Conservation (phyloP, 2,797 vertebrate species). For the Sciurus vulgaris region DNA sequence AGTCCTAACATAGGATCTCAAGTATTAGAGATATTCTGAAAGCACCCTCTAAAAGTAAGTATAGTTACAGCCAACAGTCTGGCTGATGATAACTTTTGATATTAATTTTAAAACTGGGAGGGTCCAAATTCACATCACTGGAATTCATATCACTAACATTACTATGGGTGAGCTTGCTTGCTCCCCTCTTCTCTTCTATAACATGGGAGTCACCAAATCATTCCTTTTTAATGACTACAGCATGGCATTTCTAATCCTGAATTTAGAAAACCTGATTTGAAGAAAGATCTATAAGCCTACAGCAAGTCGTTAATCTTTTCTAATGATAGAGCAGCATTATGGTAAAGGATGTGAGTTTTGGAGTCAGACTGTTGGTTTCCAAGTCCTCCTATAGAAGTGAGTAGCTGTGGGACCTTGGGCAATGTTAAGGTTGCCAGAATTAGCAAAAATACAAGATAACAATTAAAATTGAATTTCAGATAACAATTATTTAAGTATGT, state of each 20-base stretch:
- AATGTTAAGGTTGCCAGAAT: neutral
- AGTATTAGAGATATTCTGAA: neutral
- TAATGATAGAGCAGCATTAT: neutral
- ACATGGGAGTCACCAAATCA: neutral
- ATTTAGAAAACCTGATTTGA: constrained; percentile 5
- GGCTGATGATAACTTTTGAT: neutral
- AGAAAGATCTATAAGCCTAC: neutral
- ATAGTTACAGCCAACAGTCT: neutral
- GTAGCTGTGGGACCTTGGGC: neutral
- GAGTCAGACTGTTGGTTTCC: neutral
- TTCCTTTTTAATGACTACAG: constrained; percentile 16
- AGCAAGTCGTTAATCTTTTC: neutral
- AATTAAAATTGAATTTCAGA: neutral
- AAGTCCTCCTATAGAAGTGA: neutral
- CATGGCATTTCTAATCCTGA: neutral
- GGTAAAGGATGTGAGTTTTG: neutral
- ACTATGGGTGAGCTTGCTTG: neutral
- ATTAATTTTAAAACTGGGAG: neutral
- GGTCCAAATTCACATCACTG: neutral
- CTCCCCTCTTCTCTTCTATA: neutral
- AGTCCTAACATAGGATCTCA: neutral
- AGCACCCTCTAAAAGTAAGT: neutral
- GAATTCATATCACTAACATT: neutral
- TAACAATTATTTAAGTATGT: neutral
- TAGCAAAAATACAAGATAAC: neutral